These are phyloP conservation scores for Ascaphus truei DNA, from an alignment of 2,113 vertebrate species.

Conservation along the genomic window DNA sequence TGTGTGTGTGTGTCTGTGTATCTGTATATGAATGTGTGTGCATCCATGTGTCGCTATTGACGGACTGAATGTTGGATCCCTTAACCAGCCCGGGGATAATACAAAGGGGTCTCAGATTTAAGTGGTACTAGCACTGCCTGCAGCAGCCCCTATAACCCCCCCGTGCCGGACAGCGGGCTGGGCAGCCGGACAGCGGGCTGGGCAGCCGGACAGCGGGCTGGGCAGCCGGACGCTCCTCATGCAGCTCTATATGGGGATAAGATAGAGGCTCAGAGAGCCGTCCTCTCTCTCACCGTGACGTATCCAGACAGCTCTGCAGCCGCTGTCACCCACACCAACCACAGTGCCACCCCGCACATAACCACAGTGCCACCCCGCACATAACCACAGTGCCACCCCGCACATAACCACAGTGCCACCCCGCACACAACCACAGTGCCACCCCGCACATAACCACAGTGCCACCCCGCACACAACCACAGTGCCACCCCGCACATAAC, in stretches of 20 bases:
- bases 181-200: conserved; percentile 6
- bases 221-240: conserved; percentile 5
- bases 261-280: background rate
- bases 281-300: conserved; percentile 1
- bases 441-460: no score
- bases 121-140: background rate
- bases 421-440: no score
- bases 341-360: background rate
- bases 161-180: background rate
- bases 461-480: no score
- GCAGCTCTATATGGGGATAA: conserved; percentile 5
- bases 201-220: conserved; percentile 14
- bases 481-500: no score
- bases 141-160: conserved; percentile 22
- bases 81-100: background rate
- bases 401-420: no score
- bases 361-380: background rate
- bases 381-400: background rate
- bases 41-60: no score
- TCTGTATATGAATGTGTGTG: no score
- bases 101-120: conserved; percentile 9
- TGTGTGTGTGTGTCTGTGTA: no score
- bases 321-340: background rate
- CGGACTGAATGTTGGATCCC: background rate
- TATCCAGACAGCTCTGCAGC: background rate